These are phyloP conservation scores for Gadus chalcogrammus DNA, from an alignment of 2,113 vertebrate species.

Conservation along the genomic window DNA sequence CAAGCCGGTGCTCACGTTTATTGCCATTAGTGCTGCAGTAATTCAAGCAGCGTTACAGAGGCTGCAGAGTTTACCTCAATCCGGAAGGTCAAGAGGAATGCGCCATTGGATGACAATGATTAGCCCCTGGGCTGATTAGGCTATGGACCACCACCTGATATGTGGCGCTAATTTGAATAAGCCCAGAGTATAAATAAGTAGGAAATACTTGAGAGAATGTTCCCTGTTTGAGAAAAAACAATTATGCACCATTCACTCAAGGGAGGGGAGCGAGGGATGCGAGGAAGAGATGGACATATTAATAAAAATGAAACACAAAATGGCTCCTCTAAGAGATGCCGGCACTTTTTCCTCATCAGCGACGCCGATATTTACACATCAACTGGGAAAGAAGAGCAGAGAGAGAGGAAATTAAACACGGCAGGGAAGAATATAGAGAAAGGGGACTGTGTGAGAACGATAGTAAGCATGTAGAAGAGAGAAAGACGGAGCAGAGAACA, in stretches of 20 bases:
- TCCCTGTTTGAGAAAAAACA: neutral
- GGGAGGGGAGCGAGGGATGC: neutral
- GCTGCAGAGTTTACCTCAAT: conserved; percentile 62
- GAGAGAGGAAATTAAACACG: conserved; percentile 14
- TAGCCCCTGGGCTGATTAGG: conserved; percentile 60
- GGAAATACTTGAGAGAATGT: conserved; percentile 19
- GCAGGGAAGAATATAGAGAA: conserved; percentile 3
- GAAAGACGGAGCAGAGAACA: conserved; percentile 21
- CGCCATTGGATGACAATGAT: conserved; percentile 68
- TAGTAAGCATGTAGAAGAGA: conserved; percentile 22
- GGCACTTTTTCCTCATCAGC: conserved; percentile 57
- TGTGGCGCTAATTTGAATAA: conserved; percentile 63
- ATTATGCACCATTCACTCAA: no score
- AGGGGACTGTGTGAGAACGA: conserved; percentile 9
- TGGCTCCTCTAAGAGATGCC: conserved; percentile 58
- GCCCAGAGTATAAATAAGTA: conserved; percentile 44
- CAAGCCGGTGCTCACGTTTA: conserved; percentile 57
- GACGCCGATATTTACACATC: conserved; percentile 66
- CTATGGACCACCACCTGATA: conserved; percentile 58
- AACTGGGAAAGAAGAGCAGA: conserved; percentile 39
- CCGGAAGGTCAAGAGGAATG: conserved; percentile 71
- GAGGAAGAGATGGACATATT: conserved; percentile 46
- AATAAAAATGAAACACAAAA: conserved; percentile 70
- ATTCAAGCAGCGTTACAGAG: conserved; percentile 62
- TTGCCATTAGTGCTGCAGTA: conserved; percentile 58